Conservation (phyloP, 1,140 invertebrate species). For the Idris sp. region DNA sequence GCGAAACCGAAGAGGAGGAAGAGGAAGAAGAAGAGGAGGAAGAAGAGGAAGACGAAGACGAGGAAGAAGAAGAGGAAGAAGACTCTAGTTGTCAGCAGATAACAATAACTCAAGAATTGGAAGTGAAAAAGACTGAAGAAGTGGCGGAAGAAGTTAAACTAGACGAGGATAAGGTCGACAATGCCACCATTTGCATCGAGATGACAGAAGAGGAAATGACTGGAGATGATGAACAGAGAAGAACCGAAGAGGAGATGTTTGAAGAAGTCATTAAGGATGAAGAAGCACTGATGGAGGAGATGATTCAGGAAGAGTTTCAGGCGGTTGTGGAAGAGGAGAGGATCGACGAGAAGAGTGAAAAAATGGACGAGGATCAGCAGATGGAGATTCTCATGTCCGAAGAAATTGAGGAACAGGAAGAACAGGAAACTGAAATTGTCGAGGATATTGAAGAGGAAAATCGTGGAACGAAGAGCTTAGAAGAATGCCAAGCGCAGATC, state of each 20-base stretch:
- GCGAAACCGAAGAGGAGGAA: constrained; percentile 58
- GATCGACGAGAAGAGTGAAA: constrained; percentile 19
- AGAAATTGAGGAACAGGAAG: constrained; percentile 17
- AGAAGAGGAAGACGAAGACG: constrained; percentile 50
- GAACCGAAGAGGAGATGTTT: constrained; percentile 57
- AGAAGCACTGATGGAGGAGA: constrained; percentile 36
- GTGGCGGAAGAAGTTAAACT: constrained; percentile 4
- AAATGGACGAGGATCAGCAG: constrained; percentile 27
- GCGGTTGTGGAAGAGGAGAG: neutral
- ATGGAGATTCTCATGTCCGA: constrained; percentile 41
- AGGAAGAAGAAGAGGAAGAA: constrained; percentile 56
- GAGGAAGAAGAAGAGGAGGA: constrained; percentile 51
- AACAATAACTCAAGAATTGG: neutral
- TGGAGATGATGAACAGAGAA: constrained; percentile 14
- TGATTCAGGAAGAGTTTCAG: constrained; percentile 60
- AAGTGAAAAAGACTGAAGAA: constrained; percentile 24
- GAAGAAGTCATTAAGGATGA: constrained; percentile 54
- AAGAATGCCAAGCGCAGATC: constrained; percentile 61
- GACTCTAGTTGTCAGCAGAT: constrained; percentile 1
- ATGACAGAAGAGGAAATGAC: constrained; percentile 8
- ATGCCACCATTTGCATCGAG: constrained; percentile 5
- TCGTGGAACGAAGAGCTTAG: constrained; percentile 46
- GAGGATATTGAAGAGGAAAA: constrained; percentile 37
- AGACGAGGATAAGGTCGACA: neutral
- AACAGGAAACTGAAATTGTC: constrained; percentile 16